Conservation (phyloP, 2,888 invertebrate genomes). For the Neuroscelio doddi region DNA sequence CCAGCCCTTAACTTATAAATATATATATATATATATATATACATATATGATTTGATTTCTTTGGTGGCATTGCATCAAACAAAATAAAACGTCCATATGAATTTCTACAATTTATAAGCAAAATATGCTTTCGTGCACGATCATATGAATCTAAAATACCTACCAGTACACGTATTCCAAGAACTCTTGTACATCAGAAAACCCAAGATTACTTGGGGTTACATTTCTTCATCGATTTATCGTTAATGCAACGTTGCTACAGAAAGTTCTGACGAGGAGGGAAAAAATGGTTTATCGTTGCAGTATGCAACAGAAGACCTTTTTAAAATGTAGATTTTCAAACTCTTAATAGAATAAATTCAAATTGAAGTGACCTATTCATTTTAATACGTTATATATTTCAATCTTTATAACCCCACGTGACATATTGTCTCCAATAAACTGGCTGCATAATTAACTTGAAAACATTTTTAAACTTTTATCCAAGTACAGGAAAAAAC, state of each 20-base stretch:
- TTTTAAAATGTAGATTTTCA: no score
- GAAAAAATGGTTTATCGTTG: slow-evolving; percentile 13
- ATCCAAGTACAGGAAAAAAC: slow-evolving; percentile 12
- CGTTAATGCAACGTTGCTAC: slow-evolving; percentile 56
- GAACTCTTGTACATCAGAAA: background rate
- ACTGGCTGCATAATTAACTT: slow-evolving; percentile 28
- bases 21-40: no score
- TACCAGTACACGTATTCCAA: background rate
- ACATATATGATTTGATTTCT: no score
- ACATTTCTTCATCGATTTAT: slow-evolving; percentile 58
- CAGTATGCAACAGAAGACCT: no score
- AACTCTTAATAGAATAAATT: background rate
- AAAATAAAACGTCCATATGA: no score
- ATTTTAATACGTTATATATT: background rate
- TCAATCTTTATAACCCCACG: slow-evolving; percentile 1
- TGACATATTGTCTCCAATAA: slow-evolving; percentile 20
- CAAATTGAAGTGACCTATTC: slow-evolving; percentile 1
- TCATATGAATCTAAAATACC: no score
- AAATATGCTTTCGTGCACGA: background rate
- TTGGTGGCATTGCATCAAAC: no score
- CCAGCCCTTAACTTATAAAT: no score
- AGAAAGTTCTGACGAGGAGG: slow-evolving; percentile 40
- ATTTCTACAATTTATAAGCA: no score
- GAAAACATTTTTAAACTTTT: slow-evolving; percentile 18
- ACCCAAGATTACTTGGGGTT: no score